Conservation (phyloP, 2,797 vertebrate genomes). For the Eremophila alpestris region DNA sequence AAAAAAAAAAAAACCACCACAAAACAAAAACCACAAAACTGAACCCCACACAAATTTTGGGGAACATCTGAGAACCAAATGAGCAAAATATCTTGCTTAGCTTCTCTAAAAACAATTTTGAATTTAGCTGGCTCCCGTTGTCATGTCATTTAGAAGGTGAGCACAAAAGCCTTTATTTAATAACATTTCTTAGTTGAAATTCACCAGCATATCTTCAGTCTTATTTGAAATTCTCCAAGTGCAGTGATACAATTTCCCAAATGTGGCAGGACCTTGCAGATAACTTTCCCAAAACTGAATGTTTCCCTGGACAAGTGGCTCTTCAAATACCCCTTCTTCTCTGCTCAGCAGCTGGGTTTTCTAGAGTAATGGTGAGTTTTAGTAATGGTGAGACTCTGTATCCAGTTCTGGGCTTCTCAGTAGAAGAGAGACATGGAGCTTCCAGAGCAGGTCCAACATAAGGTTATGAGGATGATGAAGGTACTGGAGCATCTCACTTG, state of each 20-base stretch:
- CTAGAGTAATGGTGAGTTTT: not conserved
- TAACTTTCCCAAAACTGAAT: not conserved
- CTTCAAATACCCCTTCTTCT: not conserved
- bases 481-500: not conserved
- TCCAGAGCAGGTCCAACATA: not conserved
- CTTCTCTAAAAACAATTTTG: not conserved
- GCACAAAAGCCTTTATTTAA: not conserved
- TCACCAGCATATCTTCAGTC: not conserved
- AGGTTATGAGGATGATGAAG: not conserved
- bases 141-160: not conserved
- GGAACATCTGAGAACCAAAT: not conserved
- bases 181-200: not conserved
- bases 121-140: not conserved
- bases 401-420: not conserved
- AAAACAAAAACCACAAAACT: not conserved
- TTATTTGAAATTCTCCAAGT: not conserved
- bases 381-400: not conserved
- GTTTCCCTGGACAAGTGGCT: rapidly evolving
- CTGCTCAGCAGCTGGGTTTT: not conserved
- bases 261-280: not conserved
- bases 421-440: not conserved
- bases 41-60: not conserved
- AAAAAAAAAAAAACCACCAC: not conserved
- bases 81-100: not conserved
- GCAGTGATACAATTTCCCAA: not conserved